Percentiles rank a stretch among this genome's conserved stretches.
Evolutionary conservation across 2,113 vertebrate genomes (phyloP).

Genomic region (Odontesthes bonariensis): DNA sequence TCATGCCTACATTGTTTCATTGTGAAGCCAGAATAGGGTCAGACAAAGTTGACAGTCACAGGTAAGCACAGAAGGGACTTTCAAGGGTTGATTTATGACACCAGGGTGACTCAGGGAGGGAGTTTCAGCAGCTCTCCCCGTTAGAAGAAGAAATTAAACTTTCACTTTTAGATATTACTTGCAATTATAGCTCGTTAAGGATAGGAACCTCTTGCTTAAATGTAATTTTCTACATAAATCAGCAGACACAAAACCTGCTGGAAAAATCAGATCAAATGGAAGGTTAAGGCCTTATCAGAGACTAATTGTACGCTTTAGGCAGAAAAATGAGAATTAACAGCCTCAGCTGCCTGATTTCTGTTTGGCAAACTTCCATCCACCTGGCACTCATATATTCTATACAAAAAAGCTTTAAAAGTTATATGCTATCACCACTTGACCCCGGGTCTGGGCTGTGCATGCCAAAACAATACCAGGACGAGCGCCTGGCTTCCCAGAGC

Average conservation of each 20-base stretch:
- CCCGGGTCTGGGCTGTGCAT: slow-evolving; percentile 51
- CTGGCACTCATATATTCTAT: slow-evolving; percentile 26
- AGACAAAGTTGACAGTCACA: slow-evolving; percentile 29
- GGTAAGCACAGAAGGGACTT: slow-evolving; percentile 21
- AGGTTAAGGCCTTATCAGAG: slow-evolving; percentile 8
- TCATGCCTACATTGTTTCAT: slow-evolving; percentile 32
- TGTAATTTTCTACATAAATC: slow-evolving; percentile 30
- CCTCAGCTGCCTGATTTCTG: slow-evolving; percentile 10
- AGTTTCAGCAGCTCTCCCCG: background rate
- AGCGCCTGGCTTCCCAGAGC: slow-evolving; percentile 66
- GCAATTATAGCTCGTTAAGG: slow-evolving; percentile 40
- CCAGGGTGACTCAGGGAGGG: slow-evolving; percentile 10
- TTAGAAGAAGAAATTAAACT: slow-evolving; percentile 2
- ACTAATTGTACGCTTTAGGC: slow-evolving; percentile 24
- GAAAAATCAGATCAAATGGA: background rate
- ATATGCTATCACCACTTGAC: slow-evolving; percentile 55
- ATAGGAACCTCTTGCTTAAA: slow-evolving; percentile 7
- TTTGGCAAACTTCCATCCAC: slow-evolving; percentile 48
- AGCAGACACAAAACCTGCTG: background rate
- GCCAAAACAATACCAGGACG: slow-evolving; percentile 79
- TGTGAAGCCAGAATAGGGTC: slow-evolving; percentile 31
- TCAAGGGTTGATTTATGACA: slow-evolving; percentile 18
- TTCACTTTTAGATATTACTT: slow-evolving; percentile 30
- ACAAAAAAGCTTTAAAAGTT: slow-evolving; percentile 35
- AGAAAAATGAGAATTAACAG: slow-evolving; percentile 15